Evolutionary conservation across 2,113 vertebrate genomes (phyloP).

Genomic region (Campylomormyrus numenius): DNA sequence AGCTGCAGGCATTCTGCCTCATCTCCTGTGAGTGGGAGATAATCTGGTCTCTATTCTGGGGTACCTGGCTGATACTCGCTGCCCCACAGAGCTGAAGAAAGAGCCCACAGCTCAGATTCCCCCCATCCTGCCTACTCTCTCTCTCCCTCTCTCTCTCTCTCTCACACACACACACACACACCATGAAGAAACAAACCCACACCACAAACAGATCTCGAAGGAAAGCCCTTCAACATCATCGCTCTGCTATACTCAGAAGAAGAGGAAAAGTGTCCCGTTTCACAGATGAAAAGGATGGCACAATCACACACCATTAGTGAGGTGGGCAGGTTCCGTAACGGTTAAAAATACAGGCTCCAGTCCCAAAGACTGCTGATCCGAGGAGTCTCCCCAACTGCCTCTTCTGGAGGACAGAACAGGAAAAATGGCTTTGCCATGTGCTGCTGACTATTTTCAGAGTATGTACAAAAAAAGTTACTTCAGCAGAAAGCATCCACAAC

Average conservation of each 20-base stretch:
- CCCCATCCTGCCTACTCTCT: not conserved
- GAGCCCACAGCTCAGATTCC: not conserved
- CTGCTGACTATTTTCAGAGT: not conserved
- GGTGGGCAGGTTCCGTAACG: not conserved
- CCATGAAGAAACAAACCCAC: not conserved
- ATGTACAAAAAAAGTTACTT: not conserved
- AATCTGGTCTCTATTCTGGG: slow-evolving; percentile 7
- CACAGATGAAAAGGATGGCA: not conserved
- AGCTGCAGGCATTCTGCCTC: not conserved
- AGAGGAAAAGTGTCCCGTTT: not conserved
- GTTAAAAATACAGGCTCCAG: not conserved
- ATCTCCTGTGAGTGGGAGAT: slow-evolving; percentile 3
- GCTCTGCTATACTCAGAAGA: not conserved
- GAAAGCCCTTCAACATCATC: not conserved
- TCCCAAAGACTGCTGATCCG: not conserved
- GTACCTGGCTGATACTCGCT: not conserved
- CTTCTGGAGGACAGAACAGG: not conserved
- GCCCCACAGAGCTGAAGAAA: not conserved
- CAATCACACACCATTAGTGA: not conserved
- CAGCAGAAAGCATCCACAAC: not conserved
- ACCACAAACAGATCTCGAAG: not conserved
- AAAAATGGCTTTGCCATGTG: not conserved
- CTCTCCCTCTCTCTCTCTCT: not conserved
- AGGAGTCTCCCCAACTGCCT: not conserved
- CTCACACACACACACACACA: not conserved